A percentile compares a stretch with the other conserved stretches of the same genome.
Evolutionary conservation across 2,888 invertebrate species (phyloP).

Genomic region (Lasioglossum oenotherae): DNA sequence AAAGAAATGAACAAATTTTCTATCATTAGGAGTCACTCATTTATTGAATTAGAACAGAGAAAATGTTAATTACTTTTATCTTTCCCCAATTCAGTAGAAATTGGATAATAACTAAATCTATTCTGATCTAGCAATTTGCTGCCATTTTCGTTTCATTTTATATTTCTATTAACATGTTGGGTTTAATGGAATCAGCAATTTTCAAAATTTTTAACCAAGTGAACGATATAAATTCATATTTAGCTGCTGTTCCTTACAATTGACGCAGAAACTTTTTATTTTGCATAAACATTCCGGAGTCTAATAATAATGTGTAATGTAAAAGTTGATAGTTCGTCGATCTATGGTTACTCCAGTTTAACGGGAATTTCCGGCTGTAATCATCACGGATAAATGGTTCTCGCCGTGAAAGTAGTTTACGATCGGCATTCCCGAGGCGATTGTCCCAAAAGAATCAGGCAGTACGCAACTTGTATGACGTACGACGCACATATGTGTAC

Average conservation of each 20-base stretch:
- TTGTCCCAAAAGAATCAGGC: slow-evolving; percentile 57
- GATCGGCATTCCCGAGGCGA: slow-evolving; percentile 56
- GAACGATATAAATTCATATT: too few relatives aligned
- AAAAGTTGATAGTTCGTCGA: too few relatives aligned
- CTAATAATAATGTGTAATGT: background rate
- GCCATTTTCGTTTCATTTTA: too few relatives aligned
- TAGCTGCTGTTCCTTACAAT: too few relatives aligned
- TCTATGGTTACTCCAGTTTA: background rate
- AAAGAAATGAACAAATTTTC: background rate
- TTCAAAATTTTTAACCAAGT: too few relatives aligned
- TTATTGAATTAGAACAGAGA: background rate
- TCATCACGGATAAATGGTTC: slow-evolving; percentile 32
- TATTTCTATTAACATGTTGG: too few relatives aligned
- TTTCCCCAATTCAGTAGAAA: background rate
- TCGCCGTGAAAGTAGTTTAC: slow-evolving; percentile 62
- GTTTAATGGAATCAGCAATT: too few relatives aligned
- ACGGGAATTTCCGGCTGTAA: slow-evolving; percentile 29
- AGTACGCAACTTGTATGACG: slow-evolving; percentile 44
- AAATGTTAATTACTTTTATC: background rate
- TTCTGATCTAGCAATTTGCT: too few relatives aligned
- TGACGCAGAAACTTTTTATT: too few relatives aligned
- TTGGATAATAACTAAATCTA: background rate
- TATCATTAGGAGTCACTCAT: background rate
- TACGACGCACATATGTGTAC: background rate
- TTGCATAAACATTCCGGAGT: too few relatives aligned